Percentiles rank a stretch among this genome's conserved stretches.
phyloP scores from a whole-genome alignment of 2,113 vertebrate genomes.

The Xenopus tropicalis region DNA sequence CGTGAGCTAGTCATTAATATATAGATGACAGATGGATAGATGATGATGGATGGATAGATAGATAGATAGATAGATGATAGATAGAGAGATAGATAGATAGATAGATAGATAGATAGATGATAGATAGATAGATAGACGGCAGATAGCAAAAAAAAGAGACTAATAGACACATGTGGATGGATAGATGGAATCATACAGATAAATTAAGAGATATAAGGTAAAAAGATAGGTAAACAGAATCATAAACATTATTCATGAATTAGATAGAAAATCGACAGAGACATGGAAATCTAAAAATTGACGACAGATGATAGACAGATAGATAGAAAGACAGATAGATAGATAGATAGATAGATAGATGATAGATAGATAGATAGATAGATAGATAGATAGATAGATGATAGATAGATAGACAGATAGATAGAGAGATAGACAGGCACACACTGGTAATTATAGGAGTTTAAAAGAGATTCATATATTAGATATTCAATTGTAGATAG shows the following conservation, averaged over 20 bases:
- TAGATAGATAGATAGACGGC: neutral
- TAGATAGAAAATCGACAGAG: neutral
- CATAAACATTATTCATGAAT: neutral
- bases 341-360: conserved; percentile 3
- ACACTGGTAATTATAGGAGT: neutral
- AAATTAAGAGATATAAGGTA: neutral
- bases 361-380: neutral
- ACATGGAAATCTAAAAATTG: neutral
- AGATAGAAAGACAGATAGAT: neutral
- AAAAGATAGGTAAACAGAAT: neutral
- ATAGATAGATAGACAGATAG: neutral
- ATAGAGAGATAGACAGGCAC: no score
- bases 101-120: neutral
- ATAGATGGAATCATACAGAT: neutral
- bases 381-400: neutral
- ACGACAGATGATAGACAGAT: neutral
- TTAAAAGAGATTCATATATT: neutral
- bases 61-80: conserved; percentile 2
- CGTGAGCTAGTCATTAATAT: no score
- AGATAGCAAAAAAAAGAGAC: neutral
- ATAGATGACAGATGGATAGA: neutral
- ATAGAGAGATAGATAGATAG: neutral
- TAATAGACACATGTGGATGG: neutral
- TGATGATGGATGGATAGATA: neutral
- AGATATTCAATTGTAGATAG: neutral